Base-by-base conservation (phyloP, 2,113 vertebrate genomes). In the Neomonachus schauinslandi region DNA sequence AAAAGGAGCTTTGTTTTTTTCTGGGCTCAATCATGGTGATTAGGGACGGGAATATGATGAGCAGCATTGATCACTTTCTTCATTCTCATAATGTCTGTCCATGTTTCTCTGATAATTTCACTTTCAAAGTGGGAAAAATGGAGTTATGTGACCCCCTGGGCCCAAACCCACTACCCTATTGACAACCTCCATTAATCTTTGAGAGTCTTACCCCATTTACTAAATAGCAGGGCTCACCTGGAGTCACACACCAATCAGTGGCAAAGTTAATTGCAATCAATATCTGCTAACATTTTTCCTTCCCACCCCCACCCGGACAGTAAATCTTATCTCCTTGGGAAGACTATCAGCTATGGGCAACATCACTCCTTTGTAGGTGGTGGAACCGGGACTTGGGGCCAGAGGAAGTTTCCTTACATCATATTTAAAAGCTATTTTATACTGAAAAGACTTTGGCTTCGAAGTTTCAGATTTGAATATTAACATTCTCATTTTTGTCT, bases 241-340 rank as follows among this genome's bases (percentile, higher is more conserved):
- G 65, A 92, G 59, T 49, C 79, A 49, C 74, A 65, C 55, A 12
- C 61, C 61, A 53, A 67, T 84, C 94, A 24, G 91, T 2, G 76
- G 94, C 76, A 36, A 63, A 95, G 94, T 84, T 96, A 94, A 91
- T 92, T 96, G 96, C 69, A 87, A 95, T 98, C 87, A 71, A 95
- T 97, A 69, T 46, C 59, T 24, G 33, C 36, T 14, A 55, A 57
- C 9, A 24, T 61, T 76, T 93, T 65, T 14, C 79, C 71, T 74
- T 28, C 36, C 10, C 11, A 0, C 76, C 71, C 71, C 26, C 36
- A 22, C 31, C 19, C 19, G 19, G 4, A 5, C 1, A 31, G 69
- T 26, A 83, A 86, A 71, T 76, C 57, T 83, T 26, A 42, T 67
- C 87, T 88, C 1, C 51, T 53, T 10, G 46, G 65, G 51, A 61